Evolutionary conservation across 2,113 vertebrate species (phyloP).

Genomic region (Guaruba guarouba): DNA sequence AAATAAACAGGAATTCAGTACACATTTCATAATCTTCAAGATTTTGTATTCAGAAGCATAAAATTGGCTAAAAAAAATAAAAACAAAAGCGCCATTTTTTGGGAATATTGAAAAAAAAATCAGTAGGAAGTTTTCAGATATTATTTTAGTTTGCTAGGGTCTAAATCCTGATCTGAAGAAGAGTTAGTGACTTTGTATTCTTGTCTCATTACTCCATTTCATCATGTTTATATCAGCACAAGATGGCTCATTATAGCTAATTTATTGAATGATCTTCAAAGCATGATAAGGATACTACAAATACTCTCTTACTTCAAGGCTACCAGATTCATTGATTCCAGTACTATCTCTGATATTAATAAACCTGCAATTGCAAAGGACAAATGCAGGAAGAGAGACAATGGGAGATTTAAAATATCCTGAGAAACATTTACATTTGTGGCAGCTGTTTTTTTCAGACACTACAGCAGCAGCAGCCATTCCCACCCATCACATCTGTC

Average conservation of each 20-base stretch:
- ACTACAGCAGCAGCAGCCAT: not conserved
- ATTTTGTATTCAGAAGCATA: not conserved
- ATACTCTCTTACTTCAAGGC: not conserved
- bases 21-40: not conserved
- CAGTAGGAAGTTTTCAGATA: not conserved
- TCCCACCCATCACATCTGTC: not conserved
- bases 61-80: not conserved
- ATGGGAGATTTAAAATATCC: not conserved
- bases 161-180: not conserved
- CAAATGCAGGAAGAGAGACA: not conserved
- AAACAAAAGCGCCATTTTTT: not conserved
- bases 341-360: not conserved
- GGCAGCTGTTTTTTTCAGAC: not conserved
- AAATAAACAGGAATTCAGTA: not conserved
- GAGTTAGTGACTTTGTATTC: not conserved
- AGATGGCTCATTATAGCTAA: not conserved
- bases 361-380: not conserved
- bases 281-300: not conserved
- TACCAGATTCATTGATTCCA: not conserved
- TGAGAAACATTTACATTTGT: not conserved
- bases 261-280: not conserved
- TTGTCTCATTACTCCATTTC: not conserved
- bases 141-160: not conserved
- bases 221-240: not conserved
- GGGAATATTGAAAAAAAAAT: not conserved